These are phyloP conservation scores for Latheticus oryzae DNA, from an alignment of 2,888 invertebrate species.

Conservation along the genomic window DNA sequence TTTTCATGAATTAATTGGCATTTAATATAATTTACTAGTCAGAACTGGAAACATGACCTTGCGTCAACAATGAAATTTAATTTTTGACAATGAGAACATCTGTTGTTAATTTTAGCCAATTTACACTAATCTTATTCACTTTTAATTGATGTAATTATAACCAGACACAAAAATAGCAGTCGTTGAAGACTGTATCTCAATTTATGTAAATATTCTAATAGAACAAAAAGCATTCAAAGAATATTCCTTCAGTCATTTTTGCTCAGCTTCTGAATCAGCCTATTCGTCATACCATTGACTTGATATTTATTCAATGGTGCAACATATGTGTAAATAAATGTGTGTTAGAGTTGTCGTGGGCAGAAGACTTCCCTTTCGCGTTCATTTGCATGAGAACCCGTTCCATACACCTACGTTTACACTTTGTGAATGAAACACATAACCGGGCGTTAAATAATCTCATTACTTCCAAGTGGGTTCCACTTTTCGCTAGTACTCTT, in stretches of 20 bases:
- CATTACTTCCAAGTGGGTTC: constrained; percentile 42
- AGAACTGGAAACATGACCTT: no score
- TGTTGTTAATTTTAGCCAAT: no score
- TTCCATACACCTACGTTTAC: constrained; percentile 50
- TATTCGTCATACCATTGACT: constrained; percentile 34
- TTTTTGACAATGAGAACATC: no score
- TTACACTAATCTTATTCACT: no score
- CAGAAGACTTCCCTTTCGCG: constrained; percentile 60
- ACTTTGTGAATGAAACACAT: constrained; percentile 58
- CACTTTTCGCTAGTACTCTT: constrained; percentile 43
- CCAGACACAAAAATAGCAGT: constrained; percentile 17
- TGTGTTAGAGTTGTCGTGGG: constrained; percentile 52
- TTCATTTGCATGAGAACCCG: constrained; percentile 59
- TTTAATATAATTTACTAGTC: no score
- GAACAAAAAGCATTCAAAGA: neutral
- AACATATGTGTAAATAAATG: constrained; percentile 43
- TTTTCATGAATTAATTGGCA: no score
- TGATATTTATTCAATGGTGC: constrained; percentile 44
- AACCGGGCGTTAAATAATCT: constrained; percentile 54
- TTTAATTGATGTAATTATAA: constrained; percentile 17
- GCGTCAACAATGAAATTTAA: no score
- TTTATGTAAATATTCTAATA: constrained; percentile 15
- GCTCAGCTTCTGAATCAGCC: constrained; percentile 28
- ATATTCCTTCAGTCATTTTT: neutral
- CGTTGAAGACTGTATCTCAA: constrained; percentile 14